Base-by-base conservation (phyloP, 2,797 vertebrate species). In the Buphagus erythrorhynchus region DNA sequence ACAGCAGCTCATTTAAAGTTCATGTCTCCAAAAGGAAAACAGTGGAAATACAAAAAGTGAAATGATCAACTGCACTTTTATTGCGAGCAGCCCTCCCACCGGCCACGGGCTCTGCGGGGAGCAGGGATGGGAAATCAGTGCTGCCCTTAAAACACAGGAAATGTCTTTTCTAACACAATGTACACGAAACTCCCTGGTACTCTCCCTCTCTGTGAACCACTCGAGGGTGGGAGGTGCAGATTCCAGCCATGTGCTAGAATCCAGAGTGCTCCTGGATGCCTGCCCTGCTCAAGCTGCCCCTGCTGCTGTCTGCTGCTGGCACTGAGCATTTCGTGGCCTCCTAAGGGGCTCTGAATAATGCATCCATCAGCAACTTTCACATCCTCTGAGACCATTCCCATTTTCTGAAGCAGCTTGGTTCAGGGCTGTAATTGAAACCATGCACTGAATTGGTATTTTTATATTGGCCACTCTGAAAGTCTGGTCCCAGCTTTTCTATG, bases 1-100 rank as follows among this genome's bases (percentile, higher is more conserved):
- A 72, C 72, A 92, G 89, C 84, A 91, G 82, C 95, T 97, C 93
- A 78, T 96, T 96, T 97, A 91, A 93, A 92, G 93, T 94, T 90
- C 82, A n/a, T 21, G 29, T 71, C 89, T 94, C 72, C 75, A 22
- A 83, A 80, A 96, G 84, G 87, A 54, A 94, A 96, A 83, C 10
- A 68, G 91, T 65, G 86, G 68, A 71, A 89, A 82, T 19, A 72
- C 10, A 8, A 42, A 72, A 49, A 92, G 57, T 3, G 0, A 83
- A 86, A 95, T 91, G 68, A 94, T 93, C 84, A 91, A 82, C 61
- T 38, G 88, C 36, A 38, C 65, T 96, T 92, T 88, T 43, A 65
- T 71, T 68, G 55, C 8, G 20, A 92, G 85, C 16, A 6, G 92
- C 68, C 68, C 65, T 94, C 88, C 85, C 76, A 51, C 84, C 9